Conservation (phyloP, 2,888 invertebrate species). For the Callosobruchus maculatus region DNA sequence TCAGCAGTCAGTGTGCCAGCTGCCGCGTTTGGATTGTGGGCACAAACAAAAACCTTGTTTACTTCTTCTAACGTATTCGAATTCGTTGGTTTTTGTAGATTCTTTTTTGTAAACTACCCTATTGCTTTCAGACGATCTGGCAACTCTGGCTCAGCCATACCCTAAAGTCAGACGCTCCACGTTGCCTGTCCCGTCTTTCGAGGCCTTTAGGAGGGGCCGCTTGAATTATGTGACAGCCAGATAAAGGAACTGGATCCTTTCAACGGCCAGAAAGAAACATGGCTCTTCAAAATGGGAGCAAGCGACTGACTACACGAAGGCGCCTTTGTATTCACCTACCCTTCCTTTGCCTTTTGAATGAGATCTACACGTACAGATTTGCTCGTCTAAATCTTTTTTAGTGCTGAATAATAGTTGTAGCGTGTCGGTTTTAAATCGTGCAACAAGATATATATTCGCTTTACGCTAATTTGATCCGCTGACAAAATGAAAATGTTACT, state of each 20-base stretch:
- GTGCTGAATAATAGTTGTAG: background rate
- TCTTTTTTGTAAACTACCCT: no score
- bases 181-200: conserved; percentile 10
- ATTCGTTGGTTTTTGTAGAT: no score
- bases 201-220: conserved; percentile 19
- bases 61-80: no score
- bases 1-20: no score
- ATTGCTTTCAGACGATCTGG: no score
- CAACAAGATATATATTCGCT: background rate
- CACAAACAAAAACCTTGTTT: no score
- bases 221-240: conserved; percentile 26
- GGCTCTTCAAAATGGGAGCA: conserved; percentile 22
- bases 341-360: background rate
- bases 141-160: background rate
- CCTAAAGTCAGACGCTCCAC: background rate
- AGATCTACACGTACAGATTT: background rate
- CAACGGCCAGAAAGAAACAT: conserved; percentile 12
- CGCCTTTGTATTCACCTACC: background rate
- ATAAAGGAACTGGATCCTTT: conserved; percentile 8
- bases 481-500: no score
- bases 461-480: background rate
- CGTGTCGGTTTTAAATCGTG: background rate
- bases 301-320: background rate
- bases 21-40: no score
- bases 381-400: background rate